Percentiles rank a stretch among this genome's conserved stretches.
Evolutionary conservation across 1,140 invertebrate species (phyloP).

Genomic region (Brachionus plicatilis): DNA sequence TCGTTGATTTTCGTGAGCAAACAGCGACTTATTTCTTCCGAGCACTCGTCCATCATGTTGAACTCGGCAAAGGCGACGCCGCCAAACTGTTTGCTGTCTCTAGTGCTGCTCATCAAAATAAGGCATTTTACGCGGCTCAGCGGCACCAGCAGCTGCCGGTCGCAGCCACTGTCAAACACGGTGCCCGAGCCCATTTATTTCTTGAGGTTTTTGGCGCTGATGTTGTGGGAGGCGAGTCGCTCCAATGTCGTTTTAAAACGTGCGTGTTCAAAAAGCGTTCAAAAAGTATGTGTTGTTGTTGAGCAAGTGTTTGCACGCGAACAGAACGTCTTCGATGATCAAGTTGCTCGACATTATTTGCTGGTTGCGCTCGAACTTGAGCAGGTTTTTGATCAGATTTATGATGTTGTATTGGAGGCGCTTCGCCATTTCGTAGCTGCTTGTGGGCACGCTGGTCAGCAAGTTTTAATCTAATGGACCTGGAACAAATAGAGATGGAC

Average conservation of each 20-base stretch:
- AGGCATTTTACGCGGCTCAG: conserved; percentile 90
- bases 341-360: conserved; percentile 94
- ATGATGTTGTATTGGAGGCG: conserved; percentile 78
- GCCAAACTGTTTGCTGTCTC: conserved; percentile 43
- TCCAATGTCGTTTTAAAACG: too few species aligned
- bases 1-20: too few species aligned
- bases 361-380: conserved; percentile 87
- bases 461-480: too few species aligned
- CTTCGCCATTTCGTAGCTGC: conserved; percentile 55
- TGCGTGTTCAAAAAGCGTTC: conserved; percentile 86
- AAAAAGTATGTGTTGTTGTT: conserved; percentile 82
- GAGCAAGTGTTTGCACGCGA: conserved; percentile 70
- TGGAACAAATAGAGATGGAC: too few species aligned
- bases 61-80: conserved; percentile 93
- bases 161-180: background rate
- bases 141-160: conserved; percentile 60
- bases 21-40: too few species aligned
- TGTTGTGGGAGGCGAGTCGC: conserved; percentile 81
- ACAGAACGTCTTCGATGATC: conserved; percentile 72
- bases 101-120: conserved; percentile 92
- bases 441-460: conserved; percentile 69
- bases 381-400: conserved; percentile 82
- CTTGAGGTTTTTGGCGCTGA: conserved; percentile 80
- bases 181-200: conserved; percentile 80
- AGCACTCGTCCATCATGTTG: conserved; percentile 96